A percentile compares a stretch with the other conserved stretches of the same genome.
Conservation (phyloP, 2,797 vertebrate species). For the Phoxinus dragarum region DNA sequence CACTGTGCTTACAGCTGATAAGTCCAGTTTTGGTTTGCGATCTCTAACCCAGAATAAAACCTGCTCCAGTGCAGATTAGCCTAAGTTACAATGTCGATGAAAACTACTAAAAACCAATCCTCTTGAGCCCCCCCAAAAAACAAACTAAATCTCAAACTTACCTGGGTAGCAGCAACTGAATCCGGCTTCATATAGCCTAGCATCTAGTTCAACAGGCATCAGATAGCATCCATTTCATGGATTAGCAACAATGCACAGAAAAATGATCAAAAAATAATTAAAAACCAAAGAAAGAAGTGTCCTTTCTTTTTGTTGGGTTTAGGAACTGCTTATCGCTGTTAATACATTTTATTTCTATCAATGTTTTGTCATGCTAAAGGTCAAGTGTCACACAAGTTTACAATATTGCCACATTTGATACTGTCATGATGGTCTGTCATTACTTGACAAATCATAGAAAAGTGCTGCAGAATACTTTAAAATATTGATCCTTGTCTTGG, state of each 20-base stretch:
- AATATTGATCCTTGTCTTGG: background rate
- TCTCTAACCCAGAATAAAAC: too few species aligned
- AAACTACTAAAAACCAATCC: too few species aligned
- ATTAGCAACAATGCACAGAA: background rate
- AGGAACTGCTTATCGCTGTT: background rate
- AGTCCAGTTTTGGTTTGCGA: too few species aligned
- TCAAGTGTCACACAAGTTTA: background rate
- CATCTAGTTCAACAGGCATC: background rate
- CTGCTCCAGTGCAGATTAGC: too few species aligned
- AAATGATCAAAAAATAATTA: background rate
- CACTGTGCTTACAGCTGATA: too few species aligned
- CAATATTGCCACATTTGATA: background rate
- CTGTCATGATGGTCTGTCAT: background rate
- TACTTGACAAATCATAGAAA: background rate
- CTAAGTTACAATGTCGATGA: too few species aligned
- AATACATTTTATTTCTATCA: background rate
- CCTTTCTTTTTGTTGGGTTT: background rate
- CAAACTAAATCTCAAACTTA: too few species aligned
- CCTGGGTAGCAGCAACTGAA: background rate
- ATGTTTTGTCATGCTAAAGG: background rate
- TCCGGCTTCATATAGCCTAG: background rate
- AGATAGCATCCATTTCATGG: background rate
- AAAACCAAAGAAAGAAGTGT: slow-evolving; percentile 2
- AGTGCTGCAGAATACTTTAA: background rate
- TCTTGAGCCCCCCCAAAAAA: too few species aligned